Conservation (phyloP, 2,888 invertebrate genomes). For the Harpalus rubripes region DNA sequence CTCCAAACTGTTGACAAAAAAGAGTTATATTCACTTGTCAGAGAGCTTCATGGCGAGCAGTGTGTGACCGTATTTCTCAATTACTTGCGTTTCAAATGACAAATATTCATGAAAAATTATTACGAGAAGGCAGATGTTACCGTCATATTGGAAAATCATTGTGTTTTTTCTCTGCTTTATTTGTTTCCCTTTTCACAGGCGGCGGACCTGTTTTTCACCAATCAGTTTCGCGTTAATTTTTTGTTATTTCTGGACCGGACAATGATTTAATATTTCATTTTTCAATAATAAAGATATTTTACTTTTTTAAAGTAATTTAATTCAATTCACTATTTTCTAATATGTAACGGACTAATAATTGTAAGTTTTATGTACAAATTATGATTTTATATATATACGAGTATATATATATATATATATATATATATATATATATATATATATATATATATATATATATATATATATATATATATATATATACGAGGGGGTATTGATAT, state of each 20-base stretch:
- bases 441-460: too few relatives aligned
- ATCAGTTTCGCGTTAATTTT: not conserved
- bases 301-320: too few relatives aligned
- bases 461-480: too few relatives aligned
- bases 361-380: too few relatives aligned
- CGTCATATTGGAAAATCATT: slow-evolving; percentile 66
- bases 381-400: too few relatives aligned
- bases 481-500: too few relatives aligned
- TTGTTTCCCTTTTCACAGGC: slow-evolving; percentile 22
- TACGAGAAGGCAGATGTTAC: slow-evolving; percentile 65
- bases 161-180: slow-evolving; percentile 58
- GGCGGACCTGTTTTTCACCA: slow-evolving; percentile 10
- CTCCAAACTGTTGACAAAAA: slow-evolving; percentile 55
- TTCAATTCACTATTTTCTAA: too few relatives aligned
- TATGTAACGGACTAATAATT: too few relatives aligned
- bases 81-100: slow-evolving; percentile 67
- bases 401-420: too few relatives aligned
- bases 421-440: too few relatives aligned
- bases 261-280: slow-evolving; percentile 1
- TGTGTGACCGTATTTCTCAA: slow-evolving; percentile 65
- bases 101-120: slow-evolving; percentile 66
- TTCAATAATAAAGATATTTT: not conserved
- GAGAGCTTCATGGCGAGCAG: slow-evolving; percentile 46
- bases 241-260: not conserved
- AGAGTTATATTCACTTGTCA: slow-evolving; percentile 66